A percentile compares a stretch with the other conserved stretches of the same genome.
Conservation (phyloP, 2,113 vertebrate species). For the Tinamus guttatus region DNA sequence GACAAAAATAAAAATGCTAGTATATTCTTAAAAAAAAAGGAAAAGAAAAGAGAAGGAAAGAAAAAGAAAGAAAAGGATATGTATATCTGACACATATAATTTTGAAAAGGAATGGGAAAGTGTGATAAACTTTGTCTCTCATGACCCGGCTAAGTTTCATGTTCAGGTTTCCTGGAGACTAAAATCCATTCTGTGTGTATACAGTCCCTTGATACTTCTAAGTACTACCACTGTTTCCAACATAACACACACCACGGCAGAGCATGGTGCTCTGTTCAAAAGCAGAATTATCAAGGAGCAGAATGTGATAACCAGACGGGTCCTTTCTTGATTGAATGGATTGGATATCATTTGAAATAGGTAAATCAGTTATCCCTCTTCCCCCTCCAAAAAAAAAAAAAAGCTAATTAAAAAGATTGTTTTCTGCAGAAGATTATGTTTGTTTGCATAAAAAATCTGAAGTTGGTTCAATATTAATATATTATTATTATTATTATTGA, state of each 20-base stretch:
- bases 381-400: not conserved
- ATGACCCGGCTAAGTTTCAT: not conserved
- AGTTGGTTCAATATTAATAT: fast-evolving
- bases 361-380: not conserved
- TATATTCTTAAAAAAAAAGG: not conserved
- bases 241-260: no score
- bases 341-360: not conserved
- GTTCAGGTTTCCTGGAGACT: not conserved
- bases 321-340: not conserved
- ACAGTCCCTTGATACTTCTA: not conserved
- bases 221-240: not conserved
- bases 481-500: not conserved
- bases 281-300: not conserved
- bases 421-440: not conserved
- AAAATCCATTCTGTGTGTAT: not conserved
- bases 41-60: no score
- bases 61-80: no score
- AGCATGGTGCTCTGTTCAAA: not conserved
- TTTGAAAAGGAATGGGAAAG: not conserved
- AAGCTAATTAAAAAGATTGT: no score
- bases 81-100: not conserved
- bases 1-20: not conserved
- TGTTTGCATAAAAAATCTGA: not conserved
- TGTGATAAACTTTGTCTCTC: not conserved
- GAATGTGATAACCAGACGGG: not conserved